These are phyloP conservation scores for Esox masquinongy DNA, from an alignment of 2,797 vertebrate genomes.

Conservation along the genomic window DNA sequence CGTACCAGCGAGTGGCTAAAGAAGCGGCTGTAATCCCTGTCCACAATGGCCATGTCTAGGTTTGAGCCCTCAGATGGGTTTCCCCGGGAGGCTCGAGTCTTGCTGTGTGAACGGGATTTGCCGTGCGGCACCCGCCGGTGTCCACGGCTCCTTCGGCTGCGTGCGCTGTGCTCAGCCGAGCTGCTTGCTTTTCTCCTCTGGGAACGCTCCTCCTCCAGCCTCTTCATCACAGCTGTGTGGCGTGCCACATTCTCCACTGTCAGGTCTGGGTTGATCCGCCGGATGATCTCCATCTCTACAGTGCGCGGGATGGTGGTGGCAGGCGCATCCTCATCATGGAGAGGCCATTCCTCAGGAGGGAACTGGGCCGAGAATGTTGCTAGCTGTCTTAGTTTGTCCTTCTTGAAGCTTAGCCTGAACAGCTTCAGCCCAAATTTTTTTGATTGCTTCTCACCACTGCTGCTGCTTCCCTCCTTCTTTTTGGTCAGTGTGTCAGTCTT, in stretches of 20 bases:
- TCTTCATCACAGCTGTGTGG: constrained; percentile 98
- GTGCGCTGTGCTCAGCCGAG: constrained; percentile 89
- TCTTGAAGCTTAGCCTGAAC: constrained; percentile 97
- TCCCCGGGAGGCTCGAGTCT: constrained; percentile 91
- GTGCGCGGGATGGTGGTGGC: constrained; percentile 87
- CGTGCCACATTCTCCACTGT: constrained; percentile 96
- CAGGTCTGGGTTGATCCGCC: constrained; percentile 96
- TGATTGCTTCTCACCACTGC: constrained; percentile 88
- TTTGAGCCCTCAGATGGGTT: constrained; percentile 94
- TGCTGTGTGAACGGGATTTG: constrained; percentile 97
- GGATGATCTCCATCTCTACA: constrained; percentile 98
- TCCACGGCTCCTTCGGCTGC: constrained; percentile 92
- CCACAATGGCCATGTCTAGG: constrained; percentile 85
- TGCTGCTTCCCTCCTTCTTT: constrained; percentile 87
- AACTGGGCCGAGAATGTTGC: constrained; percentile 97
- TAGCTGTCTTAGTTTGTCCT: constrained; percentile 95
- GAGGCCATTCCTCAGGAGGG: constrained; percentile 96
- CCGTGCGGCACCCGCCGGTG: constrained; percentile 91
- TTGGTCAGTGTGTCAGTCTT: constrained; percentile 97
- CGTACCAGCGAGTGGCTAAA: constrained; percentile 92
- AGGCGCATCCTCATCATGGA: constrained; percentile 91
- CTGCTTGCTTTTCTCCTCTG: constrained; percentile 87
- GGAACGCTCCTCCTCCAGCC: constrained; percentile 95
- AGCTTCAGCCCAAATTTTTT: constrained; percentile 96
- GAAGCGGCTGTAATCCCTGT: constrained; percentile 89